Percentiles rank a stretch among this genome's conserved stretches.
These are phyloP conservation scores for Araneus ventricosus DNA, from an alignment of 1,140 invertebrate genomes.

Conservation along the genomic window DNA sequence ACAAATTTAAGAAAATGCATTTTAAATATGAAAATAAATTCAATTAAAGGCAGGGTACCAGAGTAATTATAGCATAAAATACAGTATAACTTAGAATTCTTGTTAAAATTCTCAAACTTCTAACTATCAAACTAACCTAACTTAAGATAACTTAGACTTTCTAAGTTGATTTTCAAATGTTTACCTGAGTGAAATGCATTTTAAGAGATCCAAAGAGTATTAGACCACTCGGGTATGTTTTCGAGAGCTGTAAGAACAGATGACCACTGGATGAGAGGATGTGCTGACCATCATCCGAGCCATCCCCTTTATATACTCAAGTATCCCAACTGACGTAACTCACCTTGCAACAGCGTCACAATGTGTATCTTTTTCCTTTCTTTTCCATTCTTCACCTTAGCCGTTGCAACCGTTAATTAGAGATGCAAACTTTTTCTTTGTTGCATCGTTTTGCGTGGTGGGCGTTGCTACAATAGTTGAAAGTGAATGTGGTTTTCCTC, in stretches of 20 bases:
- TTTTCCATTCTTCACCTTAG: not conserved
- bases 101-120: not conserved
- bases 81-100: not conserved
- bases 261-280: constrained; percentile 36
- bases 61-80: too few species aligned
- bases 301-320: constrained; percentile 20
- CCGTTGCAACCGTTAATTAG: not conserved
- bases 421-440: not conserved
- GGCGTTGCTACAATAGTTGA: not conserved
- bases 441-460: constrained; percentile 15
- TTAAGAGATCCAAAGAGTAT: not conserved
- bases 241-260: not conserved
- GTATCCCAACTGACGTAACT: constrained; percentile 7
- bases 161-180: too few species aligned
- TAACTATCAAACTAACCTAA: too few species aligned
- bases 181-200: constrained; percentile 31
- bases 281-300: constrained; percentile 45
- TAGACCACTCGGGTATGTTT: not conserved
- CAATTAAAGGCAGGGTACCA: too few species aligned
- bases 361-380: constrained; percentile 17
- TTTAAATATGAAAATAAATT: too few species aligned
- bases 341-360: not conserved
- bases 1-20: too few species aligned
- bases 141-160: too few species aligned
- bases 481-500: not conserved